phyloP scores from a whole-genome alignment of 2,797 vertebrate species.

The Danio kyathit region DNA sequence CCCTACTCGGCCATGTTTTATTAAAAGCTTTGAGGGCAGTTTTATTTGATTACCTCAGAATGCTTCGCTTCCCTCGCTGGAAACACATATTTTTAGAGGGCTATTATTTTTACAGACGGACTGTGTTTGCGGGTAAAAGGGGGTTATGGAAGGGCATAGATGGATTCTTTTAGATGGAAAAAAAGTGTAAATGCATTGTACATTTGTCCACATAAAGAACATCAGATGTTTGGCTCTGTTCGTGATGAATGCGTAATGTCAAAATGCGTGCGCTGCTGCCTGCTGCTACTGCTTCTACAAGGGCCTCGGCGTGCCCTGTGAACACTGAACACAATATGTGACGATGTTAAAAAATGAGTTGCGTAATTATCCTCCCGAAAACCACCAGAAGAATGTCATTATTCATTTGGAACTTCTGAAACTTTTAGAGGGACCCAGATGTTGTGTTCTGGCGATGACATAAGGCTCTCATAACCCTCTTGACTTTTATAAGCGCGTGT shows the following conservation, averaged over 20 bases:
- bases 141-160: slow-evolving; percentile 30
- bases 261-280: not conserved
- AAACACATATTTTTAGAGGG: slow-evolving; percentile 50
- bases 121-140: slow-evolving; percentile 54
- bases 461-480: slow-evolving; percentile 32
- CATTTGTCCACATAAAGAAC: slow-evolving; percentile 63
- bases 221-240: slow-evolving; percentile 60
- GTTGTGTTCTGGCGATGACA: slow-evolving; percentile 41
- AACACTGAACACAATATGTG: slow-evolving; percentile 8
- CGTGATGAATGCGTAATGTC: slow-evolving; percentile 55
- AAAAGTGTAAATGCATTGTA: slow-evolving; percentile 60
- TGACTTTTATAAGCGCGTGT: slow-evolving; percentile 20
- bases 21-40: slow-evolving; percentile 62
- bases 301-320: not conserved
- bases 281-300: slow-evolving; percentile 12
- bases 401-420: slow-evolving; percentile 38
- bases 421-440: slow-evolving; percentile 43
- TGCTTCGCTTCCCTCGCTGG: slow-evolving; percentile 49
- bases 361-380: slow-evolving; percentile 25
- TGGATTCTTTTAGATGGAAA: slow-evolving; percentile 50
- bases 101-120: slow-evolving; percentile 64
- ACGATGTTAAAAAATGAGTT: slow-evolving; percentile 42
- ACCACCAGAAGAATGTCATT: slow-evolving; percentile 46
- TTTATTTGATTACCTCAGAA: slow-evolving; percentile 59
- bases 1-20: slow-evolving; percentile 65